phyloP scores from a whole-genome alignment of 2,797 vertebrate genomes.

The Pseudomugil gertrudae region DNA sequence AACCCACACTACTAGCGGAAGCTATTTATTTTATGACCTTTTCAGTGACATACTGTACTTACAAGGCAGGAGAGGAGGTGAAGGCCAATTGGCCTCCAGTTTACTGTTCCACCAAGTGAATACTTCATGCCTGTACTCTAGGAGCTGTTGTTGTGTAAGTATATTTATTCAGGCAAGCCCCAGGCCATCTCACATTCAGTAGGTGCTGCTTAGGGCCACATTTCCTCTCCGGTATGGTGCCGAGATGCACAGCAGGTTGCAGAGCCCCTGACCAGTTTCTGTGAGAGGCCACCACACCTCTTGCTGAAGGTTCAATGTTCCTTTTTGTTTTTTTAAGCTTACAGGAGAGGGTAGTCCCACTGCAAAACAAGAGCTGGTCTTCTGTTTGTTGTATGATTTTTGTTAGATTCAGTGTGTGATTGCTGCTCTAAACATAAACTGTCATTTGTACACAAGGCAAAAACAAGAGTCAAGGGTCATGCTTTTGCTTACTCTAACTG shows the following conservation, averaged over 20 bases:
- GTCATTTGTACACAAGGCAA: not conserved
- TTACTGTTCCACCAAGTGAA: constrained; percentile 40
- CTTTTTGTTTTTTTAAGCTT: constrained; percentile 26
- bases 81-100: constrained; percentile 48
- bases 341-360: constrained; percentile 14
- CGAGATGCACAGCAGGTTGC: constrained; percentile 31
- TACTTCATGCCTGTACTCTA: constrained; percentile 31
- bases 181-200: constrained; percentile 55
- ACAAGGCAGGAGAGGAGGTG: constrained; percentile 35
- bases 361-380: constrained; percentile 1
- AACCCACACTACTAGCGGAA: not conserved
- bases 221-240: constrained; percentile 24
- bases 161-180: constrained; percentile 67
- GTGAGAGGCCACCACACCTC: constrained; percentile 9
- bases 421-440: no score
- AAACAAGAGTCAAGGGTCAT: not conserved
- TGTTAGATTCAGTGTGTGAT: no score
- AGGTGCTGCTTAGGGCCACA: constrained; percentile 39
- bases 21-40: constrained; percentile 53
- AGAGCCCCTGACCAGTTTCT: constrained; percentile 15
- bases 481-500: not conserved
- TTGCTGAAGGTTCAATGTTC: constrained; percentile 37
- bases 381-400: not conserved
- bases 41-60: constrained; percentile 43
- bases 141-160: constrained; percentile 58